These are phyloP conservation scores for Wiebesia pumilae DNA, from an alignment of 1,140 invertebrate species.

Conservation along the genomic window DNA sequence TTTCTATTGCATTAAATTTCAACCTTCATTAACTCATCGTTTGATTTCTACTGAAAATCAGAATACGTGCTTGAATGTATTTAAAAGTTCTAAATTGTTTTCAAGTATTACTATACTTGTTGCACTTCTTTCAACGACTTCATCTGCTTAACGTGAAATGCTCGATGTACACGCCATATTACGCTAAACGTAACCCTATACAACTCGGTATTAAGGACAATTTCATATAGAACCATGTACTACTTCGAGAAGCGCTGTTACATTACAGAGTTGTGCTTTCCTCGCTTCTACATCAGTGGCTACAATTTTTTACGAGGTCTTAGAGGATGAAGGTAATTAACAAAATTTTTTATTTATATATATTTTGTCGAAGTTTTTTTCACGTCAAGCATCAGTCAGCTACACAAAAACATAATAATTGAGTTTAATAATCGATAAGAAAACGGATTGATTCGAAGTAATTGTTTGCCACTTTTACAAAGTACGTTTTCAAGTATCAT, in stretches of 20 bases:
- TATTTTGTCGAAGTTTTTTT: background rate
- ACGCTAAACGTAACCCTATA: background rate
- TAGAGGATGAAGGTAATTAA: background rate
- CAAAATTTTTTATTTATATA: background rate
- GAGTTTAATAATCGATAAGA: background rate
- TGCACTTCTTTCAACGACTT: background rate
- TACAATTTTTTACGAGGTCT: no score
- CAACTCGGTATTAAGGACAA: background rate
- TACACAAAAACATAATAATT: background rate
- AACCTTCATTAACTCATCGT: no score
- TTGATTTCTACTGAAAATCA: no score
- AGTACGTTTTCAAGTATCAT: background rate
- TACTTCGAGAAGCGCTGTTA: background rate
- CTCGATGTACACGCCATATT: background rate
- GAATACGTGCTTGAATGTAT: no score
- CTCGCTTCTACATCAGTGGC: background rate
- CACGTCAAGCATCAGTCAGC: background rate
- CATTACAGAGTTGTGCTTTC: background rate
- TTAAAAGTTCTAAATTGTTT: no score
- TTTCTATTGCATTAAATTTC: no score
- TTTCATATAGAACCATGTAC: background rate
- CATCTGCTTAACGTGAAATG: background rate
- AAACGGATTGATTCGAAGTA: background rate
- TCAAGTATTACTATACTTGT: no score
- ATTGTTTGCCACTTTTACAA: background rate